Evolutionary conservation across 1,140 invertebrate species (phyloP).

Genomic region (Caenorhabditis tropicalis): DNA sequence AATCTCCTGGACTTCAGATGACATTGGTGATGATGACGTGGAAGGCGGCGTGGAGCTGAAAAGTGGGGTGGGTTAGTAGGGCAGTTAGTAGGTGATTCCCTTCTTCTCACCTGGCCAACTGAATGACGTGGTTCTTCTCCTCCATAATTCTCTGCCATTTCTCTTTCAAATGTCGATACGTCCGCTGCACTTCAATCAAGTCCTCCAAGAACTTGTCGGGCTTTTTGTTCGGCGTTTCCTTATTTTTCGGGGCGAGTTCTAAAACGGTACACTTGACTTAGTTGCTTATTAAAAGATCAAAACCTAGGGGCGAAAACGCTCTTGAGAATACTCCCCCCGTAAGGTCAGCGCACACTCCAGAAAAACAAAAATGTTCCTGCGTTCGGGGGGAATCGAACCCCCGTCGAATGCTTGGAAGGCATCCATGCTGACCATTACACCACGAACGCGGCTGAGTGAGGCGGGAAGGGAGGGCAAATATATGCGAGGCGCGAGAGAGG

Average conservation of each 20-base stretch:
- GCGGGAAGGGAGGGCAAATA: neutral
- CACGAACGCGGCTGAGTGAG: constrained; percentile 58
- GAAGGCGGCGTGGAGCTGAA: neutral
- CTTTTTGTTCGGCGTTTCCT: neutral
- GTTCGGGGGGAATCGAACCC: constrained; percentile 72
- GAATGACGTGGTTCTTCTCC: neutral
- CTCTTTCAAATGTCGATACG: constrained; percentile 24
- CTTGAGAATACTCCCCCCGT: neutral
- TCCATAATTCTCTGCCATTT: constrained; percentile 20
- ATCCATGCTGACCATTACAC: constrained; percentile 74
- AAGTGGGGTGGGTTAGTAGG: neutral
- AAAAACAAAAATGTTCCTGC: neutral
- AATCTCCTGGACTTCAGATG: neutral
- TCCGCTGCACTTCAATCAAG: constrained; percentile 38
- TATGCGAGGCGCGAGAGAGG: neutral
- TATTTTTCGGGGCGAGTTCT: neutral
- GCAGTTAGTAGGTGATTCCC: neutral
- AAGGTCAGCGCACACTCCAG: neutral
- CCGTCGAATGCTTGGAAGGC: constrained; percentile 74
- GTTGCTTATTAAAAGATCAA: constrained; percentile 8
- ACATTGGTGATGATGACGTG: neutral
- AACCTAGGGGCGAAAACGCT: neutral
- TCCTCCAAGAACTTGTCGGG: constrained; percentile 30
- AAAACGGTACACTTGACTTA: constrained; percentile 21
- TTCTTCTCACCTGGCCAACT: neutral